These are phyloP conservation scores for Mesocentrotus franciscanus DNA, from an alignment of 53 echinoderm and acorn worm genomes.

Conservation along the genomic window DNA sequence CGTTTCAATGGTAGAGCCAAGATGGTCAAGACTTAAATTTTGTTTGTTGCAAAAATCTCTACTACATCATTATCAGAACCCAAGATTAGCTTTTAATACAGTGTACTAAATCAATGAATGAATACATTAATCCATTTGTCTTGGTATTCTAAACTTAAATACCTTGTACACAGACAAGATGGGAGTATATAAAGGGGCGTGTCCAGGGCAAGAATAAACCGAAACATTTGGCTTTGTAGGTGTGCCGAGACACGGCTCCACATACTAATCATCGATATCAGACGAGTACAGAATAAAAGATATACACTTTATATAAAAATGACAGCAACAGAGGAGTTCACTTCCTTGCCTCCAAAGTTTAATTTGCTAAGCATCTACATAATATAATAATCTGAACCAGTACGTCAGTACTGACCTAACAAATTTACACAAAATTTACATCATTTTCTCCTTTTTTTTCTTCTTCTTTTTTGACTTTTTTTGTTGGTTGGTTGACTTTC, in stretches of 20 bases:
- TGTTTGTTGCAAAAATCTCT: too few relatives aligned
- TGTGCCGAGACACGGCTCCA: neutral
- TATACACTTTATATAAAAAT: slow-evolving; percentile 50
- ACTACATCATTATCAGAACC: too few relatives aligned
- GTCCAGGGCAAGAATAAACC: neutral
- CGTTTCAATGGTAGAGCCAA: too few relatives aligned
- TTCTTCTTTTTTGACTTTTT: neutral
- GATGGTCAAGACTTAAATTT: too few relatives aligned
- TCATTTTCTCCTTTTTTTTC: neutral
- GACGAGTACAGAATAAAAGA: slow-evolving; percentile 19
- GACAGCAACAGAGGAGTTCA: slow-evolving; percentile 34
- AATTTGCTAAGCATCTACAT: slow-evolving; percentile 34
- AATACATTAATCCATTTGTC: neutral
- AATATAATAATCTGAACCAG: slow-evolving; percentile 54
- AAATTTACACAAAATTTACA: slow-evolving; percentile 70
- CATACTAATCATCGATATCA: neutral
- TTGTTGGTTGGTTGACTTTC: slow-evolving; percentile 4
- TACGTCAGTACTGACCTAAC: slow-evolving; percentile 66
- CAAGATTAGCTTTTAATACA: neutral
- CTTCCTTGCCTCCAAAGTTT: neutral
- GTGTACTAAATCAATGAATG: neutral
- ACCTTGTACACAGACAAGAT: neutral
- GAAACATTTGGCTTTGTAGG: slow-evolving; percentile 29
- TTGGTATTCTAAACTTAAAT: neutral
- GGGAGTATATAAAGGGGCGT: neutral